phyloP scores from a whole-genome alignment of 2,797 vertebrate genomes.

The Pogonophryne albipinna region DNA sequence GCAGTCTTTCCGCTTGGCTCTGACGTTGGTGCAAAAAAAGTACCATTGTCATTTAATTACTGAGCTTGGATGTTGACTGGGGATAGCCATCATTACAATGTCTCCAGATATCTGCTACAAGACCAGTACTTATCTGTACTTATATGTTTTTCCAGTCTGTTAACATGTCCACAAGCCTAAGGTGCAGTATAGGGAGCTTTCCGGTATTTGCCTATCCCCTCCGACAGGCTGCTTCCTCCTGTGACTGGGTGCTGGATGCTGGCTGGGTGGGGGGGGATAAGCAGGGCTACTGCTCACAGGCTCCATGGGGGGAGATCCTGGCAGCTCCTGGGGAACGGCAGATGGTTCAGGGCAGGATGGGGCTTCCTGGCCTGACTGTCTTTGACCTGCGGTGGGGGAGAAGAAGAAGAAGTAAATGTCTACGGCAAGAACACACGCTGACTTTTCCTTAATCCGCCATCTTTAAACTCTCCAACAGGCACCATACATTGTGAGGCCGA shows the following conservation, averaged over 20 bases:
- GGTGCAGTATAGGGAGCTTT: conserved; percentile 12
- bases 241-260: conserved; percentile 55
- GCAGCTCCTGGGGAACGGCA: conserved; percentile 79
- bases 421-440: conserved; percentile 30
- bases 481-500: neutral
- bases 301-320: conserved; percentile 71
- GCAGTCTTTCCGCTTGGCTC: conserved; percentile 63
- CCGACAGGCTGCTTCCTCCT: conserved; percentile 66
- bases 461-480: conserved; percentile 11
- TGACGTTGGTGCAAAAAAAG: conserved; percentile 49
- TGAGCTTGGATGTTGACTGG: conserved; percentile 18
- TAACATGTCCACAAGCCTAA: neutral
- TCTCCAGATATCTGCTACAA: conserved; percentile 21
- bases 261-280: conserved; percentile 50
- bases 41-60: conserved; percentile 33
- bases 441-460: conserved; percentile 27
- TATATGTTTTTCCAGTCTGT: neutral
- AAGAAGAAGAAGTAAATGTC: conserved; percentile 18
- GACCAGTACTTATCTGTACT: conserved; percentile 7
- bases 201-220: conserved; percentile 32
- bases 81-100: conserved; percentile 23
- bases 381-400: conserved; percentile 66
- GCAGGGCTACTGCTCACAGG: conserved; percentile 50
- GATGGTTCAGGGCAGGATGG: conserved; percentile 76
- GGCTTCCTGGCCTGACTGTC: conserved; percentile 71